Conservation (phyloP, 2,113 vertebrate species). For the Hemicordylus capensis region DNA sequence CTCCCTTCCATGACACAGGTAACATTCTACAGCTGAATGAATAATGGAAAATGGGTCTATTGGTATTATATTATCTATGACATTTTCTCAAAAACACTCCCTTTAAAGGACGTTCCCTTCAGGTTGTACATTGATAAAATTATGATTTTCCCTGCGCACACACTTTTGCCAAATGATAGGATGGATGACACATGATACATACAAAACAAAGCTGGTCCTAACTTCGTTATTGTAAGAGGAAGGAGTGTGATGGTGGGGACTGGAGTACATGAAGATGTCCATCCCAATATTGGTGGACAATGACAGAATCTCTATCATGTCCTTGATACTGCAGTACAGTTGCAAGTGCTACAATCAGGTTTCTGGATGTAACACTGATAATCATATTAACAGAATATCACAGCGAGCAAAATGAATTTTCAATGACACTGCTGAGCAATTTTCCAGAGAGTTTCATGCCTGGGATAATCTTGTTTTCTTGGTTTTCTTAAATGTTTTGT, state of each 20-base stretch:
- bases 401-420: conserved; percentile 62
- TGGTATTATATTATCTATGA: not conserved
- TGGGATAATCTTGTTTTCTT: conserved; percentile 63
- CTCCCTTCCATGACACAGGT: not conserved
- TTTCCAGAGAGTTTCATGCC: conserved; percentile 60
- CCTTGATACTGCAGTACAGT: conserved; percentile 33
- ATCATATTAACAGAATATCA: conserved; percentile 66
- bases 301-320: conserved; percentile 35
- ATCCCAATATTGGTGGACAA: conserved; percentile 37
- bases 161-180: conserved; percentile 16
- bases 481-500: conserved; percentile 61
- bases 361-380: conserved; percentile 22
- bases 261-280: conserved; percentile 23
- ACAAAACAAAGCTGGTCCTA: conserved; percentile 26
- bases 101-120: too few relatives aligned
- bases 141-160: not conserved
- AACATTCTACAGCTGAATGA: conserved; percentile 1
- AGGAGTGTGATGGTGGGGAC: conserved; percentile 28
- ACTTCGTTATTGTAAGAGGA: conserved; percentile 6
- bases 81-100: too few relatives aligned
- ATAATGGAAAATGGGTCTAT: not conserved
- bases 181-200: not conserved
- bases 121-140: conserved; percentile 5
- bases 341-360: conserved; percentile 40
- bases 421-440: conserved; percentile 58